These are phyloP conservation scores for Pipistrellus kuhlii DNA, from an alignment of 2,797 vertebrate species.

Conservation along the genomic window DNA sequence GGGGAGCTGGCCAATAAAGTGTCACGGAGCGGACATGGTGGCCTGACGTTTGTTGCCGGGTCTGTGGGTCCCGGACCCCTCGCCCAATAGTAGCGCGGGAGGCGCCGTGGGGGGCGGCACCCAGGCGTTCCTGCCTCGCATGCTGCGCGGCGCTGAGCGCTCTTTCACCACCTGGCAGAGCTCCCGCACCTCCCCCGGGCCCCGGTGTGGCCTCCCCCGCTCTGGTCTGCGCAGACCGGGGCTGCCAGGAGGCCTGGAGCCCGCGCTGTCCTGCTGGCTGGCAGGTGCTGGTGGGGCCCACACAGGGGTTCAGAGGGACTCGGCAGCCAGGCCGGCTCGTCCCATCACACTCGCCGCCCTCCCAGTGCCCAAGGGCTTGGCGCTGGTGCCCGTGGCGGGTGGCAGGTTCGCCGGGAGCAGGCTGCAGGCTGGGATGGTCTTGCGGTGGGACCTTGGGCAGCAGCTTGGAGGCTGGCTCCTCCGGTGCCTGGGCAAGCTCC, in stretches of 20 bases:
- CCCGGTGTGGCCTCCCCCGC: background rate
- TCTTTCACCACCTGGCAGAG: background rate
- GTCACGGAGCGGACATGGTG: background rate
- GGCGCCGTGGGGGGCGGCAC: background rate
- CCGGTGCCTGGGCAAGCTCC: background rate
- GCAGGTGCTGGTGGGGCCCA: background rate
- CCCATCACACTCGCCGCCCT: background rate
- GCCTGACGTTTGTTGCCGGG: background rate
- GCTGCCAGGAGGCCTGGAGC: background rate
- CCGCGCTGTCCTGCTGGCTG: background rate
- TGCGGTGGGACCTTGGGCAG: background rate
- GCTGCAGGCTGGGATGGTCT: background rate
- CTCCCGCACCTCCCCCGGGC: too few relatives aligned
- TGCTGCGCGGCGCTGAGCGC: background rate
- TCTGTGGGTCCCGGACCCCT: too few relatives aligned
- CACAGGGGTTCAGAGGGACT: background rate
- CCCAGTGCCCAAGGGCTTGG: background rate
- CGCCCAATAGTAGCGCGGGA: too few relatives aligned
- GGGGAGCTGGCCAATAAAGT: slow-evolving; percentile 41
- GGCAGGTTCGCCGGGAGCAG: background rate
- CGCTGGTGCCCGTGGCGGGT: background rate
- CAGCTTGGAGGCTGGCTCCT: background rate
- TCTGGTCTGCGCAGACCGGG: background rate
- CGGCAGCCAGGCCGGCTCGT: background rate
- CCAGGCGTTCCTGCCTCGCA: background rate